Conservation (phyloP, 1,140 invertebrate genomes). For the Laupala kohalensis region DNA sequence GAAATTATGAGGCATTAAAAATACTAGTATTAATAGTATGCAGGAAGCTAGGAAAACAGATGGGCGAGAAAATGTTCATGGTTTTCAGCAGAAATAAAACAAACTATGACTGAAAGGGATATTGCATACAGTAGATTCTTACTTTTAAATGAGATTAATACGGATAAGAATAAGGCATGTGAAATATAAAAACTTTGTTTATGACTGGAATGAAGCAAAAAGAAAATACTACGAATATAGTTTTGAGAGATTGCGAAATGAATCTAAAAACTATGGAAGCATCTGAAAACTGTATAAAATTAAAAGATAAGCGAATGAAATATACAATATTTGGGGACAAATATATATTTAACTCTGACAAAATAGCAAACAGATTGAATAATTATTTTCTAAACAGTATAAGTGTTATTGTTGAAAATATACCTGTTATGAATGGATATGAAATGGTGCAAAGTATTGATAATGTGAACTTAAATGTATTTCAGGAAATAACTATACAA, state of each 20-base stretch:
- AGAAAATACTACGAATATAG: too few species aligned
- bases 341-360: not conserved
- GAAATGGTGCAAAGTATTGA: not conserved
- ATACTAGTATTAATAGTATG: not conserved
- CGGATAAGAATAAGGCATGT: not conserved
- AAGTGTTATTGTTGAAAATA: not conserved
- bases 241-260: too few species aligned
- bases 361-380: not conserved
- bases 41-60: not conserved
- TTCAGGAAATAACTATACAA: not conserved
- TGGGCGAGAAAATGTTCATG: not conserved
- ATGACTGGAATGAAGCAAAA: too few species aligned
- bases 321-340: not conserved
- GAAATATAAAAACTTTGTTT: not conserved
- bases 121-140: not conserved
- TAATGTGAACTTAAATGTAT: not conserved
- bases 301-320: too few species aligned
- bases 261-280: too few species aligned
- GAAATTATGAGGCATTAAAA: not conserved
- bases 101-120: not conserved
- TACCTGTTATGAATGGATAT: not conserved
- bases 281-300: too few species aligned
- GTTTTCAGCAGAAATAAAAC: not conserved
- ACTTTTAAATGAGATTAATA: not conserved
- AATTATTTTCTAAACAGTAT: not conserved